phyloP scores from a whole-genome alignment of 2,888 invertebrate genomes.

The Dryocosmus kuriphilus region DNA sequence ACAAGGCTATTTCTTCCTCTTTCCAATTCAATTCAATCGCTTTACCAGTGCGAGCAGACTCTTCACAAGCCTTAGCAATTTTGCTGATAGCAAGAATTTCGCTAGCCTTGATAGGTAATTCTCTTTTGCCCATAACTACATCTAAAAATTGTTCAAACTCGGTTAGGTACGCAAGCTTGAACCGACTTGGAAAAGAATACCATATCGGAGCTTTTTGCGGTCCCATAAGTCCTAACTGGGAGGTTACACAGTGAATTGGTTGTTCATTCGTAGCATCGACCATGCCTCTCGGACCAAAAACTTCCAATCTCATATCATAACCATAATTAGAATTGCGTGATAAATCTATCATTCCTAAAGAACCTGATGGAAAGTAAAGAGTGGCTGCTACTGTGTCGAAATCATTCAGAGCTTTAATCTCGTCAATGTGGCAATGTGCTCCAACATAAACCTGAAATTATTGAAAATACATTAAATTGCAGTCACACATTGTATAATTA shows the following conservation, averaged over 20 bases:
- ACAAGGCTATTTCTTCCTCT: not conserved
- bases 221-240: slow-evolving; percentile 76
- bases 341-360: slow-evolving; percentile 82
- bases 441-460: slow-evolving; percentile 65
- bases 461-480: no score
- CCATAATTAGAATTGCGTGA: slow-evolving; percentile 83
- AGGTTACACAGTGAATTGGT: slow-evolving; percentile 78
- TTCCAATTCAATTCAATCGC: slow-evolving; percentile 80
- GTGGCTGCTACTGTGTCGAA: slow-evolving; percentile 82
- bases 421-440: slow-evolving; percentile 79
- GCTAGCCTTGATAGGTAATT: slow-evolving; percentile 77
- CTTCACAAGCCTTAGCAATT: slow-evolving; percentile 81
- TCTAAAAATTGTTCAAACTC: slow-evolving; percentile 83
- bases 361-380: slow-evolving; percentile 82
- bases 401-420: slow-evolving; percentile 81
- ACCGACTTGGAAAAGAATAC: slow-evolving; percentile 83
- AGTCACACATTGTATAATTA: no score
- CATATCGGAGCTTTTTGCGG: slow-evolving; percentile 79
- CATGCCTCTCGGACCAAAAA: slow-evolving; percentile 82
- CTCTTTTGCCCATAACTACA: slow-evolving; percentile 78
- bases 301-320: slow-evolving; percentile 85
- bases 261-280: slow-evolving; percentile 80
- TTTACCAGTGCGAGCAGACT: slow-evolving; percentile 80
- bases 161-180: slow-evolving; percentile 78
- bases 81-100: slow-evolving; percentile 81